phyloP scores from a whole-genome alignment of 2,888 invertebrate species.

The Archips xylosteana region DNA sequence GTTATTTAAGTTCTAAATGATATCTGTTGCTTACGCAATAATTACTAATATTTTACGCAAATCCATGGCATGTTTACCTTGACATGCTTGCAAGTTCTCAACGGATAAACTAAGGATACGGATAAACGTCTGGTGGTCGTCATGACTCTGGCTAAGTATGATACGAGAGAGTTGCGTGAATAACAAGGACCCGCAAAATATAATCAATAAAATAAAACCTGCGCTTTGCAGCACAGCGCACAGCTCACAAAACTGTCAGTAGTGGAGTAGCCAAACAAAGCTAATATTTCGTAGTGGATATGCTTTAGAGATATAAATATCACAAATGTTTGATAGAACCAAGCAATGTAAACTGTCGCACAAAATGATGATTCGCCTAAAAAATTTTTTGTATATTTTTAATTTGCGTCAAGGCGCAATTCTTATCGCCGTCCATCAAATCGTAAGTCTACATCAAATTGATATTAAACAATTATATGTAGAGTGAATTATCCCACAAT shows the following conservation, averaged over 20 bases:
- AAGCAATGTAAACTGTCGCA: conserved; percentile 75
- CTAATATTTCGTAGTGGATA: conserved; percentile 59
- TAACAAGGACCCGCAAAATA: conserved; percentile 54
- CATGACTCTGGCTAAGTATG: conserved; percentile 1
- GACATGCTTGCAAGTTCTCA: not conserved
- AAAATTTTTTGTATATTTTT: conserved; percentile 81
- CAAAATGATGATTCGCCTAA: conserved; percentile 78
- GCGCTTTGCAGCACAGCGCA: conserved; percentile 58
- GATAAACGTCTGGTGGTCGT: conserved; percentile 1
- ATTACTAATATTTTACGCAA: conserved; percentile 21
- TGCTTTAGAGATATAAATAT: conserved; percentile 60
- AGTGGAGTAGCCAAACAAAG: conserved; percentile 65
- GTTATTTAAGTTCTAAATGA: too few relatives aligned
- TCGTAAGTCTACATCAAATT: conserved; percentile 66
- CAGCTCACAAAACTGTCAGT: conserved; percentile 48
- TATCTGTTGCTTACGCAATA: not conserved
- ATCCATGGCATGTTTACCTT: conserved; percentile 23
- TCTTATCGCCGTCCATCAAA: conserved; percentile 84
- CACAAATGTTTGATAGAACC: conserved; percentile 77
- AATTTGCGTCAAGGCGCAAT: conserved; percentile 83
- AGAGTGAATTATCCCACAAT: not conserved
- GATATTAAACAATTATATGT: not conserved
- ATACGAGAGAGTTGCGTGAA: conserved; percentile 60
- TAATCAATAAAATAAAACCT: conserved; percentile 75
- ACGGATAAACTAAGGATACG: not conserved